A percentile compares a stretch with the other conserved stretches of the same genome.
Conservation (phyloP, 2,888 invertebrate species). For the Allophyes oxyacanthae region DNA sequence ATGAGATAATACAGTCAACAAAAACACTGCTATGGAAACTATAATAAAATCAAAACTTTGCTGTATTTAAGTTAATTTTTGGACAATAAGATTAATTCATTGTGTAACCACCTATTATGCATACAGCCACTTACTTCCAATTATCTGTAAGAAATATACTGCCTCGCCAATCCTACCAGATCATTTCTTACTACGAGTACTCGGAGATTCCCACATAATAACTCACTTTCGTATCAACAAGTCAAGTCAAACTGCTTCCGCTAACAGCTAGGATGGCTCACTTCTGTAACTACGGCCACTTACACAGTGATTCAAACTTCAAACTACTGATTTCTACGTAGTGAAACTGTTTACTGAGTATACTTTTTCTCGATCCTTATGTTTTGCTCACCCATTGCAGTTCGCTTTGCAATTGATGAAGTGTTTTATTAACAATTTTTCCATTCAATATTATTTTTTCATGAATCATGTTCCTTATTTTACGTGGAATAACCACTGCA, state of each 20-base stretch:
- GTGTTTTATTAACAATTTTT: too few species aligned
- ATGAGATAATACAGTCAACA: neutral
- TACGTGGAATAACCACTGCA: too few species aligned
- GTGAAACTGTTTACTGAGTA: slow-evolving; percentile 33
- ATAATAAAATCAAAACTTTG: neutral
- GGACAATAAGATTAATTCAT: too few species aligned
- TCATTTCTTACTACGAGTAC: neutral
- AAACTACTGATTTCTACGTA: slow-evolving; percentile 31
- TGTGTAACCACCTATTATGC: too few species aligned
- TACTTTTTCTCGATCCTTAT: slow-evolving; percentile 15
- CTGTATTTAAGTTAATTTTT: too few species aligned
- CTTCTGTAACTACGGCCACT: slow-evolving; percentile 41
- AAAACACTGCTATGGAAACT: slow-evolving; percentile 2
- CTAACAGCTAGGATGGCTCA: slow-evolving; percentile 37
- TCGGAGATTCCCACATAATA: slow-evolving; percentile 12
- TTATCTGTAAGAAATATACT: too few species aligned
- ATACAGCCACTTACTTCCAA: too few species aligned
- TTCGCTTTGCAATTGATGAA: too few species aligned
- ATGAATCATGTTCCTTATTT: too few species aligned
- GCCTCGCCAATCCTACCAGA: neutral
- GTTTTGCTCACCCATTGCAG: neutral
- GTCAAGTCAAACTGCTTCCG: slow-evolving; percentile 37
- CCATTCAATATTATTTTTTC: too few species aligned
- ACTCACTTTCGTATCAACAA: slow-evolving; percentile 45
- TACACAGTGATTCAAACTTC: slow-evolving; percentile 36